phyloP scores from a whole-genome alignment of 2,797 vertebrate species.

The Pseudotriccus pelzelni region DNA sequence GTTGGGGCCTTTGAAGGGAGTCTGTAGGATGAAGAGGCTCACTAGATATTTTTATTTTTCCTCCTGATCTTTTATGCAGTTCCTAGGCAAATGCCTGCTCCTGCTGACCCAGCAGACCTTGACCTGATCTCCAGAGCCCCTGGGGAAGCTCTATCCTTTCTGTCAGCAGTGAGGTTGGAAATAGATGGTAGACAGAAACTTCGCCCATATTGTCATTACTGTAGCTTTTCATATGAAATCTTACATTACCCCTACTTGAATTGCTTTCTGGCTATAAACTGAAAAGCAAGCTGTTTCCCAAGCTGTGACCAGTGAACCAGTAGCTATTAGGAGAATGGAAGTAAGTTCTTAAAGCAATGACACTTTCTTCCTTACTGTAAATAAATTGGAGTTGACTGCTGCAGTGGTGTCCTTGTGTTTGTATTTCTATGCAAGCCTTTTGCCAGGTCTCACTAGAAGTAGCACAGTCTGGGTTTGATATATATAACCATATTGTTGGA shows the following conservation, averaged over 20 bases:
- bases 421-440: not conserved
- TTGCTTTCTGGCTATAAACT: not conserved
- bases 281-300: conserved; percentile 8
- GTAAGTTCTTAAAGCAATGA: not conserved
- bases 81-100: not conserved
- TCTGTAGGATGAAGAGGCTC: not conserved
- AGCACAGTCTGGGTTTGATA: not conserved
- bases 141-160: not conserved
- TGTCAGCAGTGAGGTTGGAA: not conserved
- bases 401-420: not conserved
- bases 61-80: not conserved
- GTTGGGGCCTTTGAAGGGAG: not conserved
- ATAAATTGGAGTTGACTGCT: not conserved
- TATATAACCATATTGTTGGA: not conserved
- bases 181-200: not conserved
- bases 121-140: not conserved
- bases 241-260: not conserved
- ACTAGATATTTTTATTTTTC: not conserved
- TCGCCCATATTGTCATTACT: not conserved
- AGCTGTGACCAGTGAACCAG: not conserved
- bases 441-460: not conserved
- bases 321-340: not conserved
- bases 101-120: not conserved
- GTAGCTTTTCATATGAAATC: not conserved
- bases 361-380: not conserved